A percentile compares a stretch with the other conserved stretches of the same genome.
phyloP scores from a whole-genome alignment of 2,113 vertebrate genomes.

The Macrotus californicus region DNA sequence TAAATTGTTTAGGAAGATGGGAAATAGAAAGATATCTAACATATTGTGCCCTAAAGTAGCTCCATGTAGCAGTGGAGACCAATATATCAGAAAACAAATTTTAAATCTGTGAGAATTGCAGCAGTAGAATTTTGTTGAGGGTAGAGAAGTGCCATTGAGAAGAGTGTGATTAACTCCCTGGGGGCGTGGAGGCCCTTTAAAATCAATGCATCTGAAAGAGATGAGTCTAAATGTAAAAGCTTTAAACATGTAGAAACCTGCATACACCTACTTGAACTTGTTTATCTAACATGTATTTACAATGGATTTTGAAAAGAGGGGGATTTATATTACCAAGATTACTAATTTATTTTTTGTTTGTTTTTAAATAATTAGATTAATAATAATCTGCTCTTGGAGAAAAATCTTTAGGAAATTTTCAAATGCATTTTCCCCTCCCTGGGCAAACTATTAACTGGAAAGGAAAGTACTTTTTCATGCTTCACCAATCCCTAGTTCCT shows the following conservation, averaged over 20 bases:
- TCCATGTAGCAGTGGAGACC: not conserved
- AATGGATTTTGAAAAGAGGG: constrained; percentile 1
- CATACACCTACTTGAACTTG: not conserved
- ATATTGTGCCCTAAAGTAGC: not conserved
- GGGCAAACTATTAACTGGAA: not conserved
- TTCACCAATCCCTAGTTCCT: not conserved
- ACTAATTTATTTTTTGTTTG: not conserved
- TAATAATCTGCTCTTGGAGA: not conserved
- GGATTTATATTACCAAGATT: not conserved
- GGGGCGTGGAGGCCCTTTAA: not conserved
- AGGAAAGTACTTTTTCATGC: not conserved
- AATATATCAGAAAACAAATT: not conserved
- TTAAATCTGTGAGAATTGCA: not conserved
- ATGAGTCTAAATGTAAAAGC: not conserved
- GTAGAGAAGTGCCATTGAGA: not conserved
- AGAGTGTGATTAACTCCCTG: not conserved
- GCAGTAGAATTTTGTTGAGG: not conserved
- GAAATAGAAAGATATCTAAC: not conserved
- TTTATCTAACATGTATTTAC: not conserved
- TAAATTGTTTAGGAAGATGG: constrained; percentile 17
- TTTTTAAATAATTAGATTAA: not conserved
- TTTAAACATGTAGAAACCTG: constrained; percentile 6
- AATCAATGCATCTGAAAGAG: not conserved
- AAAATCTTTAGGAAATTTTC: not conserved
- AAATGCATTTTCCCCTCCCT: not conserved